Conservation (phyloP, 2,797 vertebrate species). For the Crenichthys baileyi region DNA sequence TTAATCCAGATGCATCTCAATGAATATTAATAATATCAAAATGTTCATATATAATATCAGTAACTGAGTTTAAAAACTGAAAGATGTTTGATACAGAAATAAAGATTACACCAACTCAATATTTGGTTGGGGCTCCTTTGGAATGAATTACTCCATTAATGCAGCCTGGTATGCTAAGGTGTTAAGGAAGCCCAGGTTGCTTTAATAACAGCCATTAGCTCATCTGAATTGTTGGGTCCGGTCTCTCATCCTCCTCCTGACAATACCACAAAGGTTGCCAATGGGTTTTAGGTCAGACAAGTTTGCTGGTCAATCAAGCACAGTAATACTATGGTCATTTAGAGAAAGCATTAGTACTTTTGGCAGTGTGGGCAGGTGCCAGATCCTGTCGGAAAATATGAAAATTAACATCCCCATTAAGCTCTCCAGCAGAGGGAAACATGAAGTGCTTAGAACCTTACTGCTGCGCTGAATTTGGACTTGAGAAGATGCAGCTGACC, state of each 20-base stretch:
- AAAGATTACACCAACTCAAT: not conserved
- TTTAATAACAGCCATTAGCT: too few species aligned
- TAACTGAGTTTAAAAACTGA: not conserved
- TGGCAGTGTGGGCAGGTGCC: not conserved
- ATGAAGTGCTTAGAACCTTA: not conserved
- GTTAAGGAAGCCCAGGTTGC: not conserved
- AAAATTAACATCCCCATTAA: not conserved
- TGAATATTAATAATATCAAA: not conserved
- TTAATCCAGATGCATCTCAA: not conserved
- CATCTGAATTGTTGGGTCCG: too few species aligned
- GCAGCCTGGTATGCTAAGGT: not conserved
- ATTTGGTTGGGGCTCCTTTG: not conserved
- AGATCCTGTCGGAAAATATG: not conserved
- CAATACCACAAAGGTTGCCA: too few species aligned
- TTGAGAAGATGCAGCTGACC: not conserved
- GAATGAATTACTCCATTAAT: not conserved
- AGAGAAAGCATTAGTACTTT: not conserved
- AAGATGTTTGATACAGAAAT: not conserved
- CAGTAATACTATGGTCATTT: not conserved
- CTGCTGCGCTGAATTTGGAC: not conserved
- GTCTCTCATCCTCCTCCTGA: too few species aligned
- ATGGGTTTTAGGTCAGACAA: not conserved
- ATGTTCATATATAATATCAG: not conserved
- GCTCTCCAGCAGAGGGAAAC: not conserved
- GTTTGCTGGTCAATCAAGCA: not conserved